These are phyloP conservation scores for Catocala fraxini DNA, from an alignment of 2,888 invertebrate species.

Conservation along the genomic window DNA sequence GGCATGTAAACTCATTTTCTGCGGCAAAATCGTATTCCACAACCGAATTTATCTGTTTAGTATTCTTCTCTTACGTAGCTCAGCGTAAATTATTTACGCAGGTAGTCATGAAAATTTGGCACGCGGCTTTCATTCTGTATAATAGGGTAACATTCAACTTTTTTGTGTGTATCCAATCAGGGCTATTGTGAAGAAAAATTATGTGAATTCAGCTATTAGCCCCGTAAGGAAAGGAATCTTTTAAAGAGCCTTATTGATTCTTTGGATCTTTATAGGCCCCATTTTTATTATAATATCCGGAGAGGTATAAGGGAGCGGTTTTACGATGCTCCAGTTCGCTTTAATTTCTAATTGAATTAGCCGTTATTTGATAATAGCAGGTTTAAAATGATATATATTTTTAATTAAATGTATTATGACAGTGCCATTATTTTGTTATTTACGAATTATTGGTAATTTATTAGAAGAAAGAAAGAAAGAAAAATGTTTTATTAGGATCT, in stretches of 20 bases:
- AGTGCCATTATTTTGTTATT: no score
- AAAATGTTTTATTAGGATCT: no score
- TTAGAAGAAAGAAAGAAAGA: no score
- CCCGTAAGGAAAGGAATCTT: slow-evolving; percentile 15
- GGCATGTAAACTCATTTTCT: background rate
- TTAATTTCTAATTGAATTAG: slow-evolving; percentile 2
- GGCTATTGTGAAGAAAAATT: slow-evolving; percentile 32
- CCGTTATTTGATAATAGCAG: background rate
- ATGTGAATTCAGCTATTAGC: slow-evolving; percentile 25
- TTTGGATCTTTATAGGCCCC: slow-evolving; percentile 9
- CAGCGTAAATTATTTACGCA: no score
- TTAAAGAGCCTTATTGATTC: slow-evolving; percentile 7
- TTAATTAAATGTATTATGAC: no score
- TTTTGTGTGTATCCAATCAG: slow-evolving; percentile 27
- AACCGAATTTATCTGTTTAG: no score
- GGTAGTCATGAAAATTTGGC: background rate
- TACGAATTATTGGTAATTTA: no score
- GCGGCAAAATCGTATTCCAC: no score
- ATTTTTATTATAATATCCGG: slow-evolving; percentile 8
- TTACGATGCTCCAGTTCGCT: background rate
- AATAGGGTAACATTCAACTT: no score
- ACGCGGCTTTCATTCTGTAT: background rate
- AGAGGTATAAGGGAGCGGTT: slow-evolving; percentile 1
- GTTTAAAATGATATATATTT: background rate
- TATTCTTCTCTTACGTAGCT: no score